A percentile compares a stretch with the other conserved stretches of the same genome.
Evolutionary conservation across 2,888 invertebrate genomes (phyloP).

Genomic region (Dasypogon diadema): DNA sequence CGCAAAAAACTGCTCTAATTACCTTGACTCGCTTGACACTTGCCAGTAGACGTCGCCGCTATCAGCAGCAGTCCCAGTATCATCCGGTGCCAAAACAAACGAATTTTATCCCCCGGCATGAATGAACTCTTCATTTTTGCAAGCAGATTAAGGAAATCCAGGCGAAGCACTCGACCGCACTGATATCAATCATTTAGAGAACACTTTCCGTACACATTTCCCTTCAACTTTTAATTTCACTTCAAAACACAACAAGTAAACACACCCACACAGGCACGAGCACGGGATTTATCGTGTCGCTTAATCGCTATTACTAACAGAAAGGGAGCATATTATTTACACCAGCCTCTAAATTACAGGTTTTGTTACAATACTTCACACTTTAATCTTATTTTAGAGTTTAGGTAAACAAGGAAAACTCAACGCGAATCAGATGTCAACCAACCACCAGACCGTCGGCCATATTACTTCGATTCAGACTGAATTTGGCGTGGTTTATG

Average conservation of each 20-base stretch:
- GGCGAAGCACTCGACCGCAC: not conserved
- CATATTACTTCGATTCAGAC: conserved; percentile 39
- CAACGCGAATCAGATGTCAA: not conserved
- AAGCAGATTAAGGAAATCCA: not conserved
- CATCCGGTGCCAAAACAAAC: not conserved
- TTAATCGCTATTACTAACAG: conserved; percentile 11
- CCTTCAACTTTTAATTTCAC: conserved; percentile 21
- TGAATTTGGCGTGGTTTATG: conserved; percentile 2
- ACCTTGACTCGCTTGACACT: conserved; percentile 40
- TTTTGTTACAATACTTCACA: not conserved
- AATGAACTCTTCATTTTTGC: not conserved
- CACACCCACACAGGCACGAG: conserved; percentile 32
- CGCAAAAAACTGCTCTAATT: conserved; percentile 1
- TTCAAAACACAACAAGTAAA: conserved; percentile 40
- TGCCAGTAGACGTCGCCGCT: conserved; percentile 24
- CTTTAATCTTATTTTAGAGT: not conserved
- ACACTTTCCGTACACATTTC: conserved; percentile 16
- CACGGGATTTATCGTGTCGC: not conserved
- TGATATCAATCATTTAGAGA: conserved; percentile 16
- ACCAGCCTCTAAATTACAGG: not conserved
- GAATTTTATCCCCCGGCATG: not conserved
- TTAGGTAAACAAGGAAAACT: not conserved
- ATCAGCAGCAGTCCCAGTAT: conserved; percentile 16
- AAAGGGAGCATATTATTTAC: not conserved
- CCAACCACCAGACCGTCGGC: conserved; percentile 8